Base-by-base conservation (phyloP, 2,888 invertebrate species). In the Lottia gigantea region DNA sequence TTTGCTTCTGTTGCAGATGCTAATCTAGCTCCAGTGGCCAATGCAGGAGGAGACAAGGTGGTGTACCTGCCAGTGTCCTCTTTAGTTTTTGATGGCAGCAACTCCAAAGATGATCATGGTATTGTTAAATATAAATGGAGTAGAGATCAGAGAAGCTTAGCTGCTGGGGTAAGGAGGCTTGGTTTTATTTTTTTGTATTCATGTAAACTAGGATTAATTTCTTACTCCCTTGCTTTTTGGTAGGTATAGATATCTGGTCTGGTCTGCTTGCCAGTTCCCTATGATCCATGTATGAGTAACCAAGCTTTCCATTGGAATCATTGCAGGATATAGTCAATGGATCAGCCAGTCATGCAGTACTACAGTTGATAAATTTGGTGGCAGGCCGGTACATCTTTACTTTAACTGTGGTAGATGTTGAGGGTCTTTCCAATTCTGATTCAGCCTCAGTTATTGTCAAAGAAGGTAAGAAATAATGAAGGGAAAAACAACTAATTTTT, bases 331-430 rank as follows among this genome's bases (percentile, higher is more conserved):
- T 97, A 70, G 92, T 96, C 78, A 92, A 93, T 62, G 89, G 92
- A 75, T 93, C 95, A 0, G 95, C 95, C 81, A 92, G 92, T 68
- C 91, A 93, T 64, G 92, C 96, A 0, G 91, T 95, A 11, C 90
- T 97, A 71, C 93, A 94, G 93, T 88, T 95, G 46, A 92, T 94
- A n/a, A 93, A 95, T 87, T 91, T 96, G 68, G 93, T 95, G 65
- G 92, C 94, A 3, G 97, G 97, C 0, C 92, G 94, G 76, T 97
- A 97, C 86, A 92, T 95, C 2, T 97, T 96, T 85, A 94, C 93
- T 83, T 90, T 97, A 71, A 94, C 93, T n/a, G 96, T 97, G 0
- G 93, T 91, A 61, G 97, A 97, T 88, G 95, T 94, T 78, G 96
- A 97, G 87, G 97, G 97, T 0, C 90, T 95, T 69, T 92, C 92